Evolutionary conservation across 2,888 invertebrate genomes (phyloP).

Genomic region (Chloromyia formosa): DNA sequence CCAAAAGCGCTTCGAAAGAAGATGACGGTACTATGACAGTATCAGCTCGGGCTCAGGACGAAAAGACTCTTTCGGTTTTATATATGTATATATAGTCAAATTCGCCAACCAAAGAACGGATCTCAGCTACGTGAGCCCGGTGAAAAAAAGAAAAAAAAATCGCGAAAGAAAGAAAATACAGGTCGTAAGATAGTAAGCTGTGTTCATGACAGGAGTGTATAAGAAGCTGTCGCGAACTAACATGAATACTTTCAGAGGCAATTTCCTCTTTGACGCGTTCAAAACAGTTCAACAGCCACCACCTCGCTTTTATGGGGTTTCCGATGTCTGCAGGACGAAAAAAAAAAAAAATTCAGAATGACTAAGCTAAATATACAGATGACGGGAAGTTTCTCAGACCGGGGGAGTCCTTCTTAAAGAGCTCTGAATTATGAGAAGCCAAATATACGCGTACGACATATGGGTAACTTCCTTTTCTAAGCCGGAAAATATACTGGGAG

Average conservation of each 20-base stretch:
- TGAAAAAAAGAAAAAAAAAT: background rate
- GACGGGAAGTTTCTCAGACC: background rate
- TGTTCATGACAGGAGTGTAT: slow-evolving; percentile 43
- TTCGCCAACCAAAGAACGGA: background rate
- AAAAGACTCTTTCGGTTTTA: slow-evolving; percentile 7
- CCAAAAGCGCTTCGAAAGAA: background rate
- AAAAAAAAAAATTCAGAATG: background rate
- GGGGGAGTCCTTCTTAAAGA: background rate
- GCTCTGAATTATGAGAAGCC: slow-evolving; percentile 30
- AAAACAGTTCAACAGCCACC: slow-evolving; percentile 12
- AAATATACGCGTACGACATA: background rate
- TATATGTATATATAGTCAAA: background rate
- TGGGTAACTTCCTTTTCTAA: background rate
- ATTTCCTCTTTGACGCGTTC: slow-evolving; percentile 41
- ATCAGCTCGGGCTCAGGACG: background rate
- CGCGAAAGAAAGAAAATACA: slow-evolving; percentile 19
- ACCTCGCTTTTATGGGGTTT: background rate
- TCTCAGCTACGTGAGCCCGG: slow-evolving; percentile 10
- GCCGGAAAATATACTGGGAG: background rate
- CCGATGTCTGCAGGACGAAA: background rate
- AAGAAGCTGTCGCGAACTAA: slow-evolving; percentile 39
- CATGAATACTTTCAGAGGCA: slow-evolving; percentile 38
- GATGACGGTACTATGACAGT: background rate
- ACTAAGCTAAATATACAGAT: background rate
- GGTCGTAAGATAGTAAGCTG: slow-evolving; percentile 35